A percentile compares a stretch with the other conserved stretches of the same genome.
These are phyloP conservation scores for Drosophila seclusa DNA, from an alignment of 2,888 invertebrate species.

Conservation along the genomic window DNA sequence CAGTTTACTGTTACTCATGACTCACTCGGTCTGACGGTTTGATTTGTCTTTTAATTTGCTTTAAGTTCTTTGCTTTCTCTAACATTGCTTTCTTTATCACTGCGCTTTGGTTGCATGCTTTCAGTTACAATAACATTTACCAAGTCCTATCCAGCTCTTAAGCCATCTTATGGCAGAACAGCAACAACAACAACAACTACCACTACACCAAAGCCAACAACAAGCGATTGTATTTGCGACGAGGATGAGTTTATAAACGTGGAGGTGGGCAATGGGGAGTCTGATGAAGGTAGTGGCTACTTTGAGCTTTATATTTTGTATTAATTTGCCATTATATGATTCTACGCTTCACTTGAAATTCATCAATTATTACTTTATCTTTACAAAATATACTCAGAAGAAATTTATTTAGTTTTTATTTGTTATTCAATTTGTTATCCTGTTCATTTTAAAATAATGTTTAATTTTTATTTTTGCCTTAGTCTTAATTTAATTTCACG, in stretches of 20 bases:
- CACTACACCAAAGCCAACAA: constrained; percentile 38
- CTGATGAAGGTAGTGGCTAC: constrained; percentile 72
- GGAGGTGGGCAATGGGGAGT: constrained; percentile 47
- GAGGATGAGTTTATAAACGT: constrained; percentile 63
- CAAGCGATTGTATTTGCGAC: constrained; percentile 72
- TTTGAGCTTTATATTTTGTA: constrained; percentile 48
- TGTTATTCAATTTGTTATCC: constrained; percentile 8
- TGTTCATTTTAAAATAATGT: neutral
- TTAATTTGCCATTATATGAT: constrained; percentile 13
- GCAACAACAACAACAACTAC: constrained; percentile 41
- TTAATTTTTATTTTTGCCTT: neutral
- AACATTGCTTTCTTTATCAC: constrained; percentile 38
- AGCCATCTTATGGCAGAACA: constrained; percentile 47
- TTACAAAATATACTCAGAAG: constrained; percentile 6
- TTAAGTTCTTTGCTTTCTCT: constrained; percentile 55
- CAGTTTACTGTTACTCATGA: constrained; percentile 36
- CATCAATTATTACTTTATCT: constrained; percentile 22
- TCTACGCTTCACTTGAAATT: neutral
- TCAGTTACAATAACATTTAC: constrained; percentile 83
- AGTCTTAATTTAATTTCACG: constrained; percentile 2
- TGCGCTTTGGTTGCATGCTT: constrained; percentile 64
- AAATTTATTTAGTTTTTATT: constrained; percentile 5
- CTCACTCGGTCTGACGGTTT: constrained; percentile 40
- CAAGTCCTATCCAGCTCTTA: constrained; percentile 61
- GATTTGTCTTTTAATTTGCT: constrained; percentile 71